Evolutionary conservation across 35 echinoderm and acorn worm species (phyloP).

Genomic region (Apostichopus parvimensis): DNA sequence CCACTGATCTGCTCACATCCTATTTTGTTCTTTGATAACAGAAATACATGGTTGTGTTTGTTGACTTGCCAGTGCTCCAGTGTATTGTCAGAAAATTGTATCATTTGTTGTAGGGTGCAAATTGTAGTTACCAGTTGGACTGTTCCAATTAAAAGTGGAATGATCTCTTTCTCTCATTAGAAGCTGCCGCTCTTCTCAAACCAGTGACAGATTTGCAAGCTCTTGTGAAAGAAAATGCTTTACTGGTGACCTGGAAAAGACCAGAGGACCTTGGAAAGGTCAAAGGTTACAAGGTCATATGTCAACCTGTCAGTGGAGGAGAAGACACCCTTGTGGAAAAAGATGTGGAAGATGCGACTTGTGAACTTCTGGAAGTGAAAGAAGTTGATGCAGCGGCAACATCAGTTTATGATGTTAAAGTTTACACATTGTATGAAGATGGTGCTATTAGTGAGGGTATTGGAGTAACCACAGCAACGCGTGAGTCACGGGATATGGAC

Average conservation of each 20-base stretch:
- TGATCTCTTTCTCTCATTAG: background rate
- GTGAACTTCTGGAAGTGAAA: constrained; percentile 1
- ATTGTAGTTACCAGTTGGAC: too few relatives aligned
- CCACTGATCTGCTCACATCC: too few relatives aligned
- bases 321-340: background rate
- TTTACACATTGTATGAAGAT: constrained; percentile 28
- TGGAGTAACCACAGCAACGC: background rate
- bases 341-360: background rate
- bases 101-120: too few relatives aligned
- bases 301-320: background rate
- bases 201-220: background rate
- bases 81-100: too few relatives aligned
- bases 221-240: background rate
- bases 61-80: too few relatives aligned
- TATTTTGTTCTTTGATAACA: too few relatives aligned
- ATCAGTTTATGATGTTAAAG: background rate
- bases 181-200: background rate
- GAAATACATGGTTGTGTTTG: too few relatives aligned
- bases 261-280: background rate
- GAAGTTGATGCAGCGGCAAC: background rate
- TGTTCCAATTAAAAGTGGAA: too few relatives aligned
- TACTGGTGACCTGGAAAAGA: constrained; percentile 17
- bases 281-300: constrained; percentile 50
- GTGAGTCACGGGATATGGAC: background rate
- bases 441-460: background rate